Conservation (phyloP, 2,888 invertebrate species). For the Phengaris arion region DNA sequence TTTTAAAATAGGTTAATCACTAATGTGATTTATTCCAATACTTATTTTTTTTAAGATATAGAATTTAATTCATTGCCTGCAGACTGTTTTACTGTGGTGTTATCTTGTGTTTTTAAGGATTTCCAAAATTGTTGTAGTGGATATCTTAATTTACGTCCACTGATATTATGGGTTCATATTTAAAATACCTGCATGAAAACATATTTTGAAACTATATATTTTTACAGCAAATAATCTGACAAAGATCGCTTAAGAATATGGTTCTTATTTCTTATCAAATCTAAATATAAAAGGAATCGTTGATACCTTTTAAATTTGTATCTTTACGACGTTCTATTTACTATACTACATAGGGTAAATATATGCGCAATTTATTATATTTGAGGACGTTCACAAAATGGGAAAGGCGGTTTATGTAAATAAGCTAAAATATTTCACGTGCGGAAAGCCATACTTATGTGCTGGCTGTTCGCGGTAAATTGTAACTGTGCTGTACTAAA, state of each 20-base stretch:
- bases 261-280: background rate
- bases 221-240: slow-evolving; percentile 1
- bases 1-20: too few species aligned
- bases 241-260: background rate
- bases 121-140: background rate
- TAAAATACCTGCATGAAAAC: background rate
- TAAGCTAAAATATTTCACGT: slow-evolving; percentile 34
- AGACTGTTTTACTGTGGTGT: too few species aligned
- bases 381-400: slow-evolving; percentile 19
- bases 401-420: slow-evolving; percentile 33
- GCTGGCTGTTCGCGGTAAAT: slow-evolving; percentile 39
- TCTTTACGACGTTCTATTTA: slow-evolving; percentile 20
- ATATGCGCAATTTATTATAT: slow-evolving; percentile 25
- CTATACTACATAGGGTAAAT: slow-evolving; percentile 15
- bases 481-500: slow-evolving; percentile 37
- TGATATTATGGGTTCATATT: background rate
- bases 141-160: background rate
- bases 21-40: too few species aligned
- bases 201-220: background rate
- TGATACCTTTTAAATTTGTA: slow-evolving; percentile 17
- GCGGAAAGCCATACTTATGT: slow-evolving; percentile 36
- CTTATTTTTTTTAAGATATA: too few species aligned
- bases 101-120: too few species aligned
- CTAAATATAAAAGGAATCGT: slow-evolving; percentile 17
- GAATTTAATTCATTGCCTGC: too few species aligned